Evolutionary conservation across 1,140 invertebrate genomes (phyloP).

Genomic region (Yoshiicerus persimilis): DNA sequence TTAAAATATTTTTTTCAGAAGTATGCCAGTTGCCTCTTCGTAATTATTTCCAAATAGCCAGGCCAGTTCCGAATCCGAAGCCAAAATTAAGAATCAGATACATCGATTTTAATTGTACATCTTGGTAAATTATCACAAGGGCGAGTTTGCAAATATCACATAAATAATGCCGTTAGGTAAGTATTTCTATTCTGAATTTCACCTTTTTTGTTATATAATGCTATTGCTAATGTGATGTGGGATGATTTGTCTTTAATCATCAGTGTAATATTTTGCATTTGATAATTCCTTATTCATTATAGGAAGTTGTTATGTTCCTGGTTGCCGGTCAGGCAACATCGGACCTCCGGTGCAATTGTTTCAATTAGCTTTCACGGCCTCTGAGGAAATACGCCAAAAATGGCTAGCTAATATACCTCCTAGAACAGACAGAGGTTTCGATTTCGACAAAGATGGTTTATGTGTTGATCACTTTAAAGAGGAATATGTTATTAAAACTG

Average conservation of each 20-base stretch:
- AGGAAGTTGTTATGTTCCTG: slow-evolving; percentile 1
- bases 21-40: no score
- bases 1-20: no score
- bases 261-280: neutral
- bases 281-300: no score
- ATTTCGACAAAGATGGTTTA: slow-evolving; percentile 7
- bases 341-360: neutral
- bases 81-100: no score
- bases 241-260: neutral
- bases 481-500: slow-evolving; percentile 9
- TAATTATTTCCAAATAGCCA: no score
- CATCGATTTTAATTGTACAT: no score
- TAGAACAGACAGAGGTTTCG: neutral
- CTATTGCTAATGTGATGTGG: neutral
- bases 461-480: slow-evolving; percentile 28
- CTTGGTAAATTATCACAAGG: no score
- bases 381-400: neutral
- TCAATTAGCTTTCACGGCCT: neutral
- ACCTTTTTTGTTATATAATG: no score
- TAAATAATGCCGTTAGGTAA: no score
- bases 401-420: neutral
- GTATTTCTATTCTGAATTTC: no score
- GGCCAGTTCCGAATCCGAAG: no score
- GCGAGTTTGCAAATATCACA: no score
- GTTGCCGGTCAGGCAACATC: slow-evolving; percentile 3